These are phyloP conservation scores for Agonopterix arenella DNA, from an alignment of 2,888 invertebrate species.

Conservation along the genomic window DNA sequence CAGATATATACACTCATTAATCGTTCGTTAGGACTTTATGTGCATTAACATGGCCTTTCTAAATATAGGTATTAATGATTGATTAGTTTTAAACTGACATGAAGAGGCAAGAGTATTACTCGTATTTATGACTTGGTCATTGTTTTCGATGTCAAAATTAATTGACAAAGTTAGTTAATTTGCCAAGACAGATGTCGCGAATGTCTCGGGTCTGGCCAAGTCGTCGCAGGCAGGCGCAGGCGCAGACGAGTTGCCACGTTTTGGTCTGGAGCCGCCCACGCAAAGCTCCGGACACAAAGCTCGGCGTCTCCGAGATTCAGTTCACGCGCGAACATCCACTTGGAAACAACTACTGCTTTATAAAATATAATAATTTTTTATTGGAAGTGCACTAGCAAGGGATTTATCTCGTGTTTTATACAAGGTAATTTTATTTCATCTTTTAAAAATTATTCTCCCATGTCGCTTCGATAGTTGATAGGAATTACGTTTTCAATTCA, in stretches of 20 bases:
- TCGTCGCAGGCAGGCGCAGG: slow-evolving; percentile 33
- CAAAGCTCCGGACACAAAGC: slow-evolving; percentile 61
- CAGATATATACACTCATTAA: slow-evolving; percentile 12
- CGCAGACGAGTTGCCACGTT: slow-evolving; percentile 19
- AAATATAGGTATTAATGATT: too few species aligned
- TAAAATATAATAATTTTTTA: slow-evolving; percentile 10
- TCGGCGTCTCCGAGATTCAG: slow-evolving; percentile 41
- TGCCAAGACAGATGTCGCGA: slow-evolving; percentile 58
- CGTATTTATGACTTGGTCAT: slow-evolving; percentile 6
- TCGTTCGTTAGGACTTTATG: slow-evolving; percentile 7
- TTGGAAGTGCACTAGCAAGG: slow-evolving; percentile 5
- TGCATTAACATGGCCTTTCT: slow-evolving; percentile 2
- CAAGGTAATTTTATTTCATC: slow-evolving; percentile 26
- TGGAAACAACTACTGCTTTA: slow-evolving; percentile 41
- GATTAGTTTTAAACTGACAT: too few species aligned
- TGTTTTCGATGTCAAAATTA: slow-evolving; percentile 35
- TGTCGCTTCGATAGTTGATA: too few species aligned
- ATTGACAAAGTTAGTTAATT: slow-evolving; percentile 42
- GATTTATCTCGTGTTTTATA: slow-evolving; percentile 3
- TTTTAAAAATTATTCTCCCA: too few species aligned
- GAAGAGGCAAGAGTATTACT: neutral
- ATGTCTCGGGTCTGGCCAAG: slow-evolving; percentile 30
- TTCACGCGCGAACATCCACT: slow-evolving; percentile 54
- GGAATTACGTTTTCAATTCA: too few species aligned
- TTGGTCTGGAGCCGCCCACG: slow-evolving; percentile 42